Evolutionary conservation across 2,797 vertebrate species (phyloP).

Genomic region (Mareca strepera): DNA sequence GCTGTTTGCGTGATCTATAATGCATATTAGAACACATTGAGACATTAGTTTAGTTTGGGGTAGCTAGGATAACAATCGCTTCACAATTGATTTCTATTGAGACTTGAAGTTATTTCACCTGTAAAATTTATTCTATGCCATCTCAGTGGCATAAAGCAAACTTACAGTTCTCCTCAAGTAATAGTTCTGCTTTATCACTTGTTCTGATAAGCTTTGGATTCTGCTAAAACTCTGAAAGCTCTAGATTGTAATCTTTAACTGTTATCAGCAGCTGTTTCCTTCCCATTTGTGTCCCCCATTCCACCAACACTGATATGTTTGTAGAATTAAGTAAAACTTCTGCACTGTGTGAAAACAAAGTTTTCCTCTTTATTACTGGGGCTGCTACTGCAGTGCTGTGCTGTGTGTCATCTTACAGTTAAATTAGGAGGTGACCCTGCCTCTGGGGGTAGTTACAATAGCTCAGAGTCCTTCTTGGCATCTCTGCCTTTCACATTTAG

Average conservation of each 20-base stretch:
- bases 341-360: not conserved
- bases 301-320: not conserved
- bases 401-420: not conserved
- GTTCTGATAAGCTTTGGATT: not conserved
- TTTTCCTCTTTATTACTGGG: not conserved
- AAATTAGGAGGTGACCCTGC: not conserved
- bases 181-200: not conserved
- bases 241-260: not conserved
- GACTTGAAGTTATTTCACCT: not conserved
- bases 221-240: not conserved
- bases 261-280: not conserved
- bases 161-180: not conserved
- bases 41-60: constrained; percentile 16
- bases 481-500: not conserved
- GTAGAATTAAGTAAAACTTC: not conserved
- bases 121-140: not conserved
- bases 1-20: not conserved
- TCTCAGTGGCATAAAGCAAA: not conserved
- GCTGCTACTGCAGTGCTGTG: not conserved
- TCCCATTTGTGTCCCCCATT: not conserved
- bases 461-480: not conserved
- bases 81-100: not conserved
- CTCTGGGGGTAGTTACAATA: not conserved
- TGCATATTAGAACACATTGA: constrained; percentile 5
- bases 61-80: not conserved